A percentile compares a stretch with the other conserved stretches of the same genome.
phyloP scores from a whole-genome alignment of 1,140 invertebrate genomes.

The Dinoponera quadriceps region DNA sequence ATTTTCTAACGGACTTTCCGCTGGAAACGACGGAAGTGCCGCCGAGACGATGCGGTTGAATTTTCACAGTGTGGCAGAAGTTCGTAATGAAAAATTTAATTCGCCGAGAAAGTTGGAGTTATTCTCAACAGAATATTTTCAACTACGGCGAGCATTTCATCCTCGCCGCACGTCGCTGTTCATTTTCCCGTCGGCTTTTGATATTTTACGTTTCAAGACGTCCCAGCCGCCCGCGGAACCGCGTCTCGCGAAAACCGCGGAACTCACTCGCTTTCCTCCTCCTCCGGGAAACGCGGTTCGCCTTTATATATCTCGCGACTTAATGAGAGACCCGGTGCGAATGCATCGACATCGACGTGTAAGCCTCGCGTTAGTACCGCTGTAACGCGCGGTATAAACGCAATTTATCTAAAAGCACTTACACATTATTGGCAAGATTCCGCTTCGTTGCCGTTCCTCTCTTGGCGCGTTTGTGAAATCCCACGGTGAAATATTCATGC shows the following conservation, averaged over 20 bases:
- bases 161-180: constrained; percentile 10
- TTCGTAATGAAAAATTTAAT: constrained; percentile 59
- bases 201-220: constrained; percentile 37
- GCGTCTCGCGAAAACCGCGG: too few relatives aligned
- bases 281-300: neutral
- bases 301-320: constrained; percentile 10
- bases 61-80: constrained; percentile 31
- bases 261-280: neutral
- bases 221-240: neutral
- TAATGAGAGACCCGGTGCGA: constrained; percentile 43
- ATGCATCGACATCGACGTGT: neutral
- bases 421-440: constrained; percentile 63
- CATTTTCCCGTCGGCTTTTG: constrained; percentile 8
- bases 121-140: constrained; percentile 48
- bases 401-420: constrained; percentile 72
- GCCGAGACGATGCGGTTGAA: constrained; percentile 33
- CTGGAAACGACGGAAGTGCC: constrained; percentile 31
- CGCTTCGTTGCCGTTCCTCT: constrained; percentile 31
- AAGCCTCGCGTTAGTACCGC: constrained; percentile 36
- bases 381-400: constrained; percentile 54
- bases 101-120: constrained; percentile 27
- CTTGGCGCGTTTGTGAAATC: constrained; percentile 52
- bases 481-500: constrained; percentile 65
- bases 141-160: neutral
- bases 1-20: constrained; percentile 21